Percentiles rank a stretch among this genome's conserved stretches.
Evolutionary conservation across 2,888 invertebrate species (phyloP).

Genomic region (Pollenia labialis): DNA sequence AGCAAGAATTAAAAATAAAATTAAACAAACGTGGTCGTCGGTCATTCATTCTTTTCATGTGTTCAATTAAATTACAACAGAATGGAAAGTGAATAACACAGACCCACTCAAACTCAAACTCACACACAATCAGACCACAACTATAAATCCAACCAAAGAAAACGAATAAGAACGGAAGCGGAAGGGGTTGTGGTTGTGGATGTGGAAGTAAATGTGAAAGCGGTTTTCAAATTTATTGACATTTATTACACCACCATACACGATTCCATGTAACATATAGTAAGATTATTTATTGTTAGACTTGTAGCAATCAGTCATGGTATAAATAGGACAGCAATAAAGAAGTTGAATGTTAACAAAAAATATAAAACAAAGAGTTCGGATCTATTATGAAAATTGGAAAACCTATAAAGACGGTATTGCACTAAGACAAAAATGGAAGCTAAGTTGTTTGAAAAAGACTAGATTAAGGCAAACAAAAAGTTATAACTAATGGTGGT

Average conservation of each 20-base stretch:
- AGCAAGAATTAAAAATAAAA: slow-evolving; percentile 12
- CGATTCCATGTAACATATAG: slow-evolving; percentile 19
- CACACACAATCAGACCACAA: background rate
- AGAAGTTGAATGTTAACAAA: no score
- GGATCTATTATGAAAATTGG: no score
- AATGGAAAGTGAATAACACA: background rate
- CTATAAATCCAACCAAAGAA: background rate
- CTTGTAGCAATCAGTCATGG: no score
- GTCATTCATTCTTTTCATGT: slow-evolving; percentile 16
- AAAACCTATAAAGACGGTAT: no score
- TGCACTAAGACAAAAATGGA: no score
- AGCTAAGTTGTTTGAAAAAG: no score
- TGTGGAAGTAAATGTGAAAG: slow-evolving; percentile 46
- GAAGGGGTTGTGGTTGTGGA: slow-evolving; percentile 29
- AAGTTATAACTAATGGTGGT: no score
- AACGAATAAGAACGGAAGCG: slow-evolving; percentile 22
- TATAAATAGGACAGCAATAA: no score
- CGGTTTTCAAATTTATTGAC: slow-evolving; percentile 61
- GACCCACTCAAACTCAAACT: background rate
- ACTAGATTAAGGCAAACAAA: no score
- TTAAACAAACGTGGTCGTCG: slow-evolving; percentile 25
- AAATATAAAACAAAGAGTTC: no score
- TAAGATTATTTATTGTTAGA: no score
- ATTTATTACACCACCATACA: slow-evolving; percentile 42
- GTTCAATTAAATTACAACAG: slow-evolving; percentile 28